phyloP scores from a whole-genome alignment of 2,113 vertebrate genomes.

The Cinclus mexicanus region DNA sequence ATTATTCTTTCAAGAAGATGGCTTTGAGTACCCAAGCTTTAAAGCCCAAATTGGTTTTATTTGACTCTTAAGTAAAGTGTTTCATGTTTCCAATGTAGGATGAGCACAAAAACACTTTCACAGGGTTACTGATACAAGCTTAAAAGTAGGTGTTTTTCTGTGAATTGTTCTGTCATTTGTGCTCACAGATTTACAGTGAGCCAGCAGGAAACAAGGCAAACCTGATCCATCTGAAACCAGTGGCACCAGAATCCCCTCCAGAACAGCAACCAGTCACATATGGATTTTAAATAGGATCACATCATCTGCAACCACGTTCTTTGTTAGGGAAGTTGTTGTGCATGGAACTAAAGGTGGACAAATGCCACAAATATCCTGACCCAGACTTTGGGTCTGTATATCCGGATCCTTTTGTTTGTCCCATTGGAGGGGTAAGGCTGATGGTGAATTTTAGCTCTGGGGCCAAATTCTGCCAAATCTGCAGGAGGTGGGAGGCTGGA shows the following conservation, averaged over 20 bases:
- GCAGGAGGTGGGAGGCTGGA: not conserved
- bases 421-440: not conserved
- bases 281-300: not conserved
- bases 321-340: not conserved
- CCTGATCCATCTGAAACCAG: not conserved
- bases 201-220: not conserved
- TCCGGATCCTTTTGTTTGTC: not conserved
- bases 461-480: not conserved
- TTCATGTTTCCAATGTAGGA: not conserved
- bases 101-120: not conserved
- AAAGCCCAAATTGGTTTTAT: constrained; percentile 18
- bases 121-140: not conserved
- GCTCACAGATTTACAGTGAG: not conserved
- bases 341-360: not conserved
- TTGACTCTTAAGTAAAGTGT: not conserved
- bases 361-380: fast-evolving
- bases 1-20: constrained; percentile 1
- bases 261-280: not conserved
- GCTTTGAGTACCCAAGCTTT: not conserved
- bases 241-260: not conserved
- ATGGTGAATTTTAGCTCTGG: not conserved
- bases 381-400: not conserved
- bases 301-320: not conserved
- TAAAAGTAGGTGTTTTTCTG: not conserved
- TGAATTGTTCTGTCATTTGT: not conserved